A percentile compares a stretch with the other conserved stretches of the same genome.
These are phyloP conservation scores for Spongia lamella DNA, from an alignment of 37 sponge, comb jelly and placozoan genomes.

Conservation along the genomic window DNA sequence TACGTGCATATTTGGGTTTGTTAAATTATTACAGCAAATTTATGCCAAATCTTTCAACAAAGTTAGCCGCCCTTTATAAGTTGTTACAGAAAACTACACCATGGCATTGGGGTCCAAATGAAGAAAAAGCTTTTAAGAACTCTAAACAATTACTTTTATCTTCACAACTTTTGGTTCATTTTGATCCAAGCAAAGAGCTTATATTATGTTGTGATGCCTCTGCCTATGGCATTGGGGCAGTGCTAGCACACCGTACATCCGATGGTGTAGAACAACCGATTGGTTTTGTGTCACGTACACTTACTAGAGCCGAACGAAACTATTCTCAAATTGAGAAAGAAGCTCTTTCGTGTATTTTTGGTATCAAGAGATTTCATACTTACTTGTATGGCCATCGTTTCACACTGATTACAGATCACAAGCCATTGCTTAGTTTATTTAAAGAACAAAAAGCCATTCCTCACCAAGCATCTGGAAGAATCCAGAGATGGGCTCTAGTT, in stretches of 20 bases:
- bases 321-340: slow-evolving; percentile 18
- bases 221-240: slow-evolving; percentile 19
- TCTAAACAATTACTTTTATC: slow-evolving; percentile 32
- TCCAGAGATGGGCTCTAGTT: neutral
- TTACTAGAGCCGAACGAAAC: slow-evolving; percentile 7
- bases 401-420: slow-evolving; percentile 2
- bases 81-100: neutral
- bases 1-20: neutral
- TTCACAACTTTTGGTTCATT: slow-evolving; percentile 33
- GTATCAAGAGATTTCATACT: neutral
- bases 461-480: neutral
- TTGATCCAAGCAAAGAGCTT: slow-evolving; percentile 30
- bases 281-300: slow-evolving; percentile 33
- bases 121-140: slow-evolving; percentile 28
- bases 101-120: slow-evolving; percentile 43
- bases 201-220: slow-evolving; percentile 25
- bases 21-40: neutral
- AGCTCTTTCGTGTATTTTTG: neutral
- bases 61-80: neutral
- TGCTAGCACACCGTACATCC: slow-evolving; percentile 19
- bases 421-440: neutral
- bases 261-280: slow-evolving; percentile 35
- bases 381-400: neutral
- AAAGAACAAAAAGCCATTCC: neutral
- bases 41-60: slow-evolving; percentile 10